Evolutionary conservation across 2,888 invertebrate species (phyloP).

Genomic region (Calliphora vomitoria): DNA sequence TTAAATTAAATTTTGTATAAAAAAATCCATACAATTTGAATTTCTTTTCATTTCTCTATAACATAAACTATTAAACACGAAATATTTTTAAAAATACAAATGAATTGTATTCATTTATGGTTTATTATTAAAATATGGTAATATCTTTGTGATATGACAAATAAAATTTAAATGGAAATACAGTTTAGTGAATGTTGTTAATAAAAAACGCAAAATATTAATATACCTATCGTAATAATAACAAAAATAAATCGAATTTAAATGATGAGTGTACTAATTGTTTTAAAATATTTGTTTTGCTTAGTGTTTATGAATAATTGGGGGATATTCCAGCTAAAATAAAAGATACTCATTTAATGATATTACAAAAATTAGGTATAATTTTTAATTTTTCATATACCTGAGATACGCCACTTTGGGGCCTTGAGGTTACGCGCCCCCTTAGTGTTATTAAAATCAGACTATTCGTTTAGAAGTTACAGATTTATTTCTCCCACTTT

Average conservation of each 20-base stretch:
- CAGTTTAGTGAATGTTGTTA: conserved; percentile 10
- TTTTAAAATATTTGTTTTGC: not conserved
- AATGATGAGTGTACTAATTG: not conserved
- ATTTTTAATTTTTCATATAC: no score
- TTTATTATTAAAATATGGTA: conserved; percentile 30
- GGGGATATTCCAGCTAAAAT: not conserved
- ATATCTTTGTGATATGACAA: conserved; percentile 42
- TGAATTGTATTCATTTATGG: not conserved
- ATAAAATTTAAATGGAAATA: conserved; percentile 54
- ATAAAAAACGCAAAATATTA: not conserved
- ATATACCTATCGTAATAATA: conserved; percentile 1
- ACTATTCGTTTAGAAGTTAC: no score
- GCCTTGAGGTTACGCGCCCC: no score
- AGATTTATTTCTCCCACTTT: no score
- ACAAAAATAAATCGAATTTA: not conserved
- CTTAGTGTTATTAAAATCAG: no score
- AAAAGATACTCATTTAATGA: no score
- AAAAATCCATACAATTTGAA: not conserved
- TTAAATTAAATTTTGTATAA: no score
- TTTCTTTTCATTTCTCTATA: not conserved
- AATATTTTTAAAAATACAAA: not conserved
- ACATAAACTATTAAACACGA: not conserved
- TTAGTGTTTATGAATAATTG: conserved; percentile 1
- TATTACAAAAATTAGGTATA: no score
- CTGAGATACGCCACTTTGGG: no score